Evolutionary conservation across 35 echinoderm and acorn worm species (phyloP).

Genomic region (Lytechinus variegatus): DNA sequence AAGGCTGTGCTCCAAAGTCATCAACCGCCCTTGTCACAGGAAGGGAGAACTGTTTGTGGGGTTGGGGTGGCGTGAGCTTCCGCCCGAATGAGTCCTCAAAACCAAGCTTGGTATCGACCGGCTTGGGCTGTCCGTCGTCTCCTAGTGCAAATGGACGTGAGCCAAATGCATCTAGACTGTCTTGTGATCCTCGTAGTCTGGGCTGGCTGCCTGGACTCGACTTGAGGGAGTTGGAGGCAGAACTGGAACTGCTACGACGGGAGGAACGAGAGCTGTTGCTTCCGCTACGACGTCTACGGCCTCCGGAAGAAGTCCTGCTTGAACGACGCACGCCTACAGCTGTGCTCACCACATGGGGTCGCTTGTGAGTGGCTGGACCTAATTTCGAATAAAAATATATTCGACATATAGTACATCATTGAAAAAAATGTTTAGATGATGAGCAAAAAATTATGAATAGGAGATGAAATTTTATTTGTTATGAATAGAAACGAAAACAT

Average conservation of each 20-base stretch:
- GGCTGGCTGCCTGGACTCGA: conserved; percentile 90
- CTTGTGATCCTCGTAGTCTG: conserved; percentile 76
- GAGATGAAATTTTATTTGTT: too few relatives aligned
- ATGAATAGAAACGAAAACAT: too few relatives aligned
- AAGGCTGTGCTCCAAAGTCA: conserved; percentile 73
- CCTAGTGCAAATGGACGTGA: conserved; percentile 63
- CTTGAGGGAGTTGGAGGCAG: conserved; percentile 93
- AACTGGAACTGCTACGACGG: conserved; percentile 77
- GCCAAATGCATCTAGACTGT: conserved; percentile 84
- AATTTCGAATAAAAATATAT: background rate
- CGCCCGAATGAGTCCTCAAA: background rate
- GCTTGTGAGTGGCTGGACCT: conserved; percentile 59
- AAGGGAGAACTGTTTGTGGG: conserved; percentile 37
- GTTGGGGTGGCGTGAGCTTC: conserved; percentile 31
- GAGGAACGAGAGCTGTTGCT: conserved; percentile 90
- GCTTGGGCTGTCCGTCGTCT: conserved; percentile 44
- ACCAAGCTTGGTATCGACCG: conserved; percentile 23
- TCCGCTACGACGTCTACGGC: conserved; percentile 79
- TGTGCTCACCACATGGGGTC: conserved; percentile 93
- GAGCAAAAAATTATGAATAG: too few relatives aligned
- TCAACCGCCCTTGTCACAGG: conserved; percentile 61
- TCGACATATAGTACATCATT: too few relatives aligned
- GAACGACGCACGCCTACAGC: conserved; percentile 74
- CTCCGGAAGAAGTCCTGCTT: conserved; percentile 73
- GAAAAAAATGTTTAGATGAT: background rate